These are phyloP conservation scores for Dysmachus trigonus DNA, from an alignment of 2,888 invertebrate species.

Conservation along the genomic window DNA sequence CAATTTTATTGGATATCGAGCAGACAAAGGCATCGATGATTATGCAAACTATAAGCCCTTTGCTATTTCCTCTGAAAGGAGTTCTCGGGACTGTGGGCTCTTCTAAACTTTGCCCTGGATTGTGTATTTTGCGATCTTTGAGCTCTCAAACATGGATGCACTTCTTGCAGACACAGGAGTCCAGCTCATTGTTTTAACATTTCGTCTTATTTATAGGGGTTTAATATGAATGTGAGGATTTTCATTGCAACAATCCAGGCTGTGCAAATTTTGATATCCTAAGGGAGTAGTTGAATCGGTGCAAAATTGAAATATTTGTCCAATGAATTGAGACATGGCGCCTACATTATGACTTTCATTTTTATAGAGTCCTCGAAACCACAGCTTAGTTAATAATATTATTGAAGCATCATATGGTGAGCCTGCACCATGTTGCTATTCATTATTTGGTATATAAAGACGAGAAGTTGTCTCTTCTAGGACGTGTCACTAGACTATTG, in stretches of 20 bases:
- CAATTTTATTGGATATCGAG: constrained; percentile 30
- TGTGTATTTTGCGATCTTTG: constrained; percentile 17
- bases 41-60: constrained; percentile 35
- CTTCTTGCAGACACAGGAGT: not conserved
- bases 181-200: not conserved
- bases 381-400: not conserved
- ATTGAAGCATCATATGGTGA: not conserved
- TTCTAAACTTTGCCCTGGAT: not conserved
- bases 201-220: not conserved
- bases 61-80: constrained; percentile 14
- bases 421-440: too few species aligned
- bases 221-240: not conserved
- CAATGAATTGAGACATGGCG: not conserved
- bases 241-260: not conserved
- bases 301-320: not conserved
- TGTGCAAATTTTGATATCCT: not conserved
- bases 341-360: not conserved
- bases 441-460: too few species aligned
- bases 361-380: not conserved
- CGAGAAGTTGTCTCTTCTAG: too few species aligned
- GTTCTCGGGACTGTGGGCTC: not conserved
- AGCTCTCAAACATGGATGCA: not conserved
- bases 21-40: constrained; percentile 35
- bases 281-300: not conserved
- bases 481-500: too few species aligned